Conservation (phyloP, 1,140 invertebrate genomes). For the Laupala kohalensis region DNA sequence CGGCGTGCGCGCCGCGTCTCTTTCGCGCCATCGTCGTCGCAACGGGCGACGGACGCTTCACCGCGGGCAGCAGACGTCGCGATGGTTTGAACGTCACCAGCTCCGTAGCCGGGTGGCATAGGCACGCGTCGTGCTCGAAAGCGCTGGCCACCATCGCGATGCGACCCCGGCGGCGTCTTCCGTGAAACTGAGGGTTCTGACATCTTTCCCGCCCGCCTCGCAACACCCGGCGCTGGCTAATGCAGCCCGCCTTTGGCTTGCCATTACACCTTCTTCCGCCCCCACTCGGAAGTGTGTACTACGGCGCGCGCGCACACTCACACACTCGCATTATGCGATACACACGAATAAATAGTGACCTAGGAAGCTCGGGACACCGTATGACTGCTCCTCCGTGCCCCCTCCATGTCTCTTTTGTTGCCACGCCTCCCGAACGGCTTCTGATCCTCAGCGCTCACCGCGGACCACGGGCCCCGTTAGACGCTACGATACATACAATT, state of each 20-base stretch:
- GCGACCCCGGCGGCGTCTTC: not conserved
- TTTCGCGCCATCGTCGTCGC: not conserved
- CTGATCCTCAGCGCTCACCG: not conserved
- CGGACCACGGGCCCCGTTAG: not conserved
- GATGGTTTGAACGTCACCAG: conserved; percentile 3
- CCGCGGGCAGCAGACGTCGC: not conserved
- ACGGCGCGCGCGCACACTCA: not conserved
- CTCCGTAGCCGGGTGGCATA: conserved; percentile 7
- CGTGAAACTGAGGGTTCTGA: not conserved
- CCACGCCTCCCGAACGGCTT: not conserved
- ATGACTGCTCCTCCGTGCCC: not conserved
- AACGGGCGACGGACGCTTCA: not conserved
- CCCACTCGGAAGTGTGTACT: not conserved
- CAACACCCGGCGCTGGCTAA: not conserved
- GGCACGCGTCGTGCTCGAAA: not conserved
- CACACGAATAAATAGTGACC: not conserved
- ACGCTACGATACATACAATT: too few species aligned
- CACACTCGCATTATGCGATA: not conserved
- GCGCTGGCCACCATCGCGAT: not conserved
- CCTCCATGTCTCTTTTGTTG: not conserved
- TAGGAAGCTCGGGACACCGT: not conserved
- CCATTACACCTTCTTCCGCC: not conserved
- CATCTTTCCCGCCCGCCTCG: not conserved
- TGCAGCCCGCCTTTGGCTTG: not conserved
- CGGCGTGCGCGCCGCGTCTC: not conserved